Evolutionary conservation across 64 coral and sea anemone genomes (phyloP).

Genomic region (Stichodactyla mertensii): DNA sequence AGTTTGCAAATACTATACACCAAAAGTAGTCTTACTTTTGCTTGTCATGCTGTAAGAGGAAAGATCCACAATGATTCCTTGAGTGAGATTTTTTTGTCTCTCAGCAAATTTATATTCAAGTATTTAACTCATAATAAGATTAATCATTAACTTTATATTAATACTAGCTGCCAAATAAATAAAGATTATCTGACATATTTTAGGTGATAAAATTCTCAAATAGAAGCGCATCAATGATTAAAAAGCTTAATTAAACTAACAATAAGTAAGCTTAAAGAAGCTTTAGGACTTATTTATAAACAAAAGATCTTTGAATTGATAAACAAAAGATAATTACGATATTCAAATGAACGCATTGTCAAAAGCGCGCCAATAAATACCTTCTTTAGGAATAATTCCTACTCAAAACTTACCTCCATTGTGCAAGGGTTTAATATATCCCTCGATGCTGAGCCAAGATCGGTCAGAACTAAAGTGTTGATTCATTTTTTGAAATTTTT

Average conservation of each 20-base stretch:
- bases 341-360: neutral
- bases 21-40: no score
- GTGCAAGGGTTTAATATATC: slow-evolving; percentile 32
- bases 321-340: neutral
- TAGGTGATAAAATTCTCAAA: no score
- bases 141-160: no score
- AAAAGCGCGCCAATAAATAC: neutral
- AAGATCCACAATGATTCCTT: no score
- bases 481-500: neutral
- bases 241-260: neutral
- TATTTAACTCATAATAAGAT: no score
- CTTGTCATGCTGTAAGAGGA: no score
- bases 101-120: no score
- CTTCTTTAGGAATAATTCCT: no score
- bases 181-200: no score
- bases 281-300: neutral
- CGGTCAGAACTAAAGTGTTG: slow-evolving; percentile 5
- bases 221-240: neutral
- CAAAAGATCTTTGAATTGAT: neutral
- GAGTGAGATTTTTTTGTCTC: no score
- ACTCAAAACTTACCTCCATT: neutral
- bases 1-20: no score
- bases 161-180: no score
- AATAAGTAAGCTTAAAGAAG: neutral
- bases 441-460: slow-evolving; percentile 35